Conservation (phyloP, 2,113 vertebrate genomes). For the Paradisaea rubra region DNA sequence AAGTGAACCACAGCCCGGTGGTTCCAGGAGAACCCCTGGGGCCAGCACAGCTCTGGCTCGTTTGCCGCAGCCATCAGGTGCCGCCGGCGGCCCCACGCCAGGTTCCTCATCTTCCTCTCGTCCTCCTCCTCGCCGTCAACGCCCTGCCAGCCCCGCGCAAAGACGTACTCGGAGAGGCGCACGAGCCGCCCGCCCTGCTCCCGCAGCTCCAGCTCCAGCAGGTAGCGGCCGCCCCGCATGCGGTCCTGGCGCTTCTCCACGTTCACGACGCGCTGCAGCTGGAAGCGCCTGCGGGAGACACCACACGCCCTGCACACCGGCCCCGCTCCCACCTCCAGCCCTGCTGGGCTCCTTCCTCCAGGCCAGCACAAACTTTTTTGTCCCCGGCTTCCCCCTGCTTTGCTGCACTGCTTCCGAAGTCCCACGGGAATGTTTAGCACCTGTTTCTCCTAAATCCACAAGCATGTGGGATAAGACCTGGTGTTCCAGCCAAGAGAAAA, state of each 20-base stretch:
- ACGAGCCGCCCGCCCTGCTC: constrained; percentile 62
- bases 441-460: constrained; percentile 27
- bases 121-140: background rate
- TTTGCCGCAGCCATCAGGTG: background rate
- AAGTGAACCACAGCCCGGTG: constrained; percentile 83
- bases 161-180: constrained; percentile 85
- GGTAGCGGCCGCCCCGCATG: constrained; percentile 80
- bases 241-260: constrained; percentile 84
- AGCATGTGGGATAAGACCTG: background rate
- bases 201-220: constrained; percentile 86
- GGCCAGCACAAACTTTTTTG: background rate
- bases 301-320: fast-evolving
- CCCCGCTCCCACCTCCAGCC: background rate
- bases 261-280: constrained; percentile 78
- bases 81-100: constrained; percentile 17
- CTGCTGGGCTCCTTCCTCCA: background rate
- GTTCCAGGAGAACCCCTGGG: constrained; percentile 84
- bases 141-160: constrained; percentile 63
- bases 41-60: constrained; percentile 80
- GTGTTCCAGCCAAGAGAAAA: constrained; percentile 25
- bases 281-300: constrained; percentile 72
- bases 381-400: background rate
- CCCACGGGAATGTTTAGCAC: constrained; percentile 5
- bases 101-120: constrained; percentile 63
- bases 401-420: background rate